Percentiles rank a stretch among this genome's conserved stretches.
Evolutionary conservation across 2,797 vertebrate species (phyloP).

Genomic region (Myotis planiceps): DNA sequence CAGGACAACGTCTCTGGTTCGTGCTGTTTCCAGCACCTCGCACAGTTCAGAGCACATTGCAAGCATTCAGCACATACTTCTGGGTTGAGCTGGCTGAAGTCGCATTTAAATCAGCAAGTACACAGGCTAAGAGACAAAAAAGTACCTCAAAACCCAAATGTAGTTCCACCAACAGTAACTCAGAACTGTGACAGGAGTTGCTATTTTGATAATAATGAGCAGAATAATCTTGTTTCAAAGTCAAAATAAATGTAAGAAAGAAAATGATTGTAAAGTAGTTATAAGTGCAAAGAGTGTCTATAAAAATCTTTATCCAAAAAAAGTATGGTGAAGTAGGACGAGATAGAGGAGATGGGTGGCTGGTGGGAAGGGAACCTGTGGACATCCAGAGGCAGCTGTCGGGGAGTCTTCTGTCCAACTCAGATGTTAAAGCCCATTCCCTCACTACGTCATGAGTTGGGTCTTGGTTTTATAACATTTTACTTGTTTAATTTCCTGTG

Average conservation of each 20-base stretch:
- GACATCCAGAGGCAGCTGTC: neutral
- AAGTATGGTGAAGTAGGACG: neutral
- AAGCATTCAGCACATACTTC: neutral
- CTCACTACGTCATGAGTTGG: neutral
- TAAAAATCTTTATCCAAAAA: conserved; percentile 44
- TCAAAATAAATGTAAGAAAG: conserved; percentile 49
- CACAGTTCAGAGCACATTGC: neutral
- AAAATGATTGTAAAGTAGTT: conserved; percentile 32
- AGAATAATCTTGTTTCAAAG: conserved; percentile 51
- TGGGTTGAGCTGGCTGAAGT: neutral
- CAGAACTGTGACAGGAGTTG: neutral
- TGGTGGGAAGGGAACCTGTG: neutral
- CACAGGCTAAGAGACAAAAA: neutral
- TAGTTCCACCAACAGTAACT: neutral
- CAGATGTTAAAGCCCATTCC: neutral
- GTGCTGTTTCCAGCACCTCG: neutral
- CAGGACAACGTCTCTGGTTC: neutral
- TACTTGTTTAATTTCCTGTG: neutral
- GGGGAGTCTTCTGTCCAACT: neutral
- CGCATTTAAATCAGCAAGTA: neutral
- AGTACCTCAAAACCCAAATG: neutral
- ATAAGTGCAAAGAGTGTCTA: conserved; percentile 25
- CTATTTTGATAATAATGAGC: conserved; percentile 67
- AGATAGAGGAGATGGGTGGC: neutral
- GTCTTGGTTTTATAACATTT: neutral